Base-by-base conservation (phyloP, 2,797 vertebrate species). In the Sebastes alutus region DNA sequence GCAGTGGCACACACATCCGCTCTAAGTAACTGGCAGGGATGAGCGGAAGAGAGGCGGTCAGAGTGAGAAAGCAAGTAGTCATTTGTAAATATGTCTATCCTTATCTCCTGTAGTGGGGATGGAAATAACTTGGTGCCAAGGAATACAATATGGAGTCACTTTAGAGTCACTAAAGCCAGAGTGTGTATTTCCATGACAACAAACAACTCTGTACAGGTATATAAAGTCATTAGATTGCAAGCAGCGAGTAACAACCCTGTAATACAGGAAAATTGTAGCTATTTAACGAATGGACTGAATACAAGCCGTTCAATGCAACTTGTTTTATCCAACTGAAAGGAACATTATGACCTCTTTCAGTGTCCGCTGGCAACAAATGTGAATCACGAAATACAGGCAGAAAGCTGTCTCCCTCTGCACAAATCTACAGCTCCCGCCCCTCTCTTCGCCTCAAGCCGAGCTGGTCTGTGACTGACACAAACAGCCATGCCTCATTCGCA, bases 1-100 rank as follows among this genome's bases (percentile, higher is more conserved):
- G 88, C 81, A 87, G 87, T 80, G 72, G 88, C 81, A 87, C 77
- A 86, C 72, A 25, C 52, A 86, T 70, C 74, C 14, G 56, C 79
- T 69, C 72, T 23, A 86, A 91, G 74, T 75, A 86, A 85, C 87
- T 85, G 78, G 83, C 78, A 78, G 67, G 46, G 77, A 52, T 52
- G 68, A 83, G 33, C 42, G 32, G 42, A 65, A 63, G 73, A 18
- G 58, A 59, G 25, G 76, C 14, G 10, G 68, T 52, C 18, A 22
- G 27, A 70, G 16, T 62, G 62, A 64, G 55, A 73, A n/a, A 74
- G 58, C 1, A 5, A 77, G 49, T 54, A 74, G 33, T 72, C 72
- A 78, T 80, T 83, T 86, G 38, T 46, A 75, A 80, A 71, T 69
- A 52, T 58, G 38, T 64, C 61, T 22, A 35, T 79, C 42, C 38